Conservation (phyloP, 2,888 invertebrate species). For the Sphaerophoria taeniata region DNA sequence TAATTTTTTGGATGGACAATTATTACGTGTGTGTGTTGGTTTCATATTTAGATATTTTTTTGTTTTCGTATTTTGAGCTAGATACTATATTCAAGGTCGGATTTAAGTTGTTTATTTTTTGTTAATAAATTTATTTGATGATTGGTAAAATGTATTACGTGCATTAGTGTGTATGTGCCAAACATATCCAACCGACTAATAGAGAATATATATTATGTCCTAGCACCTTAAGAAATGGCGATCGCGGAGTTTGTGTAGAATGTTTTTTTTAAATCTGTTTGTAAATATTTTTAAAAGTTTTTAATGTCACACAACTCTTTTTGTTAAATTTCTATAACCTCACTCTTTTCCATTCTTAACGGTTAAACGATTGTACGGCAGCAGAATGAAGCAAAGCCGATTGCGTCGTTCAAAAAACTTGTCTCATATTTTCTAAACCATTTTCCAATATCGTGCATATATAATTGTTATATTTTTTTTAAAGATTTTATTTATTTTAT, state of each 20-base stretch:
- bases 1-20: constrained; percentile 69
- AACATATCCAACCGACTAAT: constrained; percentile 62
- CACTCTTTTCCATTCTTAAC: constrained; percentile 64
- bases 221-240: constrained; percentile 65
- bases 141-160: constrained; percentile 32
- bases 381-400: constrained; percentile 69
- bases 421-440: constrained; percentile 22
- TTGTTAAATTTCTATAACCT: constrained; percentile 24
- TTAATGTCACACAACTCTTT: constrained; percentile 49
- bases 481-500: constrained; percentile 3
- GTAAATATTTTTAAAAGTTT: constrained; percentile 18
- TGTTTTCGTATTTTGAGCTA: constrained; percentile 55
- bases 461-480: constrained; percentile 8
- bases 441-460: constrained; percentile 52
- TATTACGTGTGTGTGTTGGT: constrained; percentile 35
- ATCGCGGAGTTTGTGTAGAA: constrained; percentile 45
- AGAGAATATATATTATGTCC: constrained; percentile 13
- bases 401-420: constrained; percentile 47
- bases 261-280: constrained; percentile 20
- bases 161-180: constrained; percentile 46
- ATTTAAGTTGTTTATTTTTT: constrained; percentile 44
- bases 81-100: constrained; percentile 62
- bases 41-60: constrained; percentile 17
- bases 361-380: constrained; percentile 71
- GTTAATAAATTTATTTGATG: constrained; percentile 16